Evolutionary conservation across 2,113 vertebrate genomes (phyloP).

Genomic region (Mesitornis unicolor): DNA sequence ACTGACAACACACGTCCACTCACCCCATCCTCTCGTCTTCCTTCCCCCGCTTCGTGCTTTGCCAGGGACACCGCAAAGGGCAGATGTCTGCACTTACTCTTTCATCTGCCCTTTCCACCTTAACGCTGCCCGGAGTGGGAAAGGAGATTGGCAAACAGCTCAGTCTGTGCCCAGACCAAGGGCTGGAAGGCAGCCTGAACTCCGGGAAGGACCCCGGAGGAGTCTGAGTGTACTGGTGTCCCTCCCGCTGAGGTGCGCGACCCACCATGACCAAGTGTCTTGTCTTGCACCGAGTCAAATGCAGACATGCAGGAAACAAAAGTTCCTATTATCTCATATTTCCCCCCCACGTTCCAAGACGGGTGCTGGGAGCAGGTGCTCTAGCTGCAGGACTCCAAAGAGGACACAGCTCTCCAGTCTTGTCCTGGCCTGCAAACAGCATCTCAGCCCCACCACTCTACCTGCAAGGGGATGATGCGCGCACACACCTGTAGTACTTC

Average conservation of each 20-base stretch:
- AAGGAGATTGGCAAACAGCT: not conserved
- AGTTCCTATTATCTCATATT: fast-evolving
- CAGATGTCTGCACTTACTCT: not conserved
- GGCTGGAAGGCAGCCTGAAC: not conserved
- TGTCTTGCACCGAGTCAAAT: not conserved
- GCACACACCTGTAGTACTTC: fast-evolving
- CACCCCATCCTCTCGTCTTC: not conserved
- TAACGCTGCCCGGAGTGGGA: fast-evolving
- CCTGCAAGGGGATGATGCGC: not conserved
- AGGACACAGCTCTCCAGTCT: not conserved
- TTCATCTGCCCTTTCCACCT: not conserved
- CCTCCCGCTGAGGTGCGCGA: not conserved
- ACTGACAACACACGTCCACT: not conserved
- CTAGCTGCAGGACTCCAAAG: not conserved
- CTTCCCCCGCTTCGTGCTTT: not conserved
- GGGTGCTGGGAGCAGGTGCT: not conserved
- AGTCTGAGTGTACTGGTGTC: not conserved
- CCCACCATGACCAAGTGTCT: not conserved
- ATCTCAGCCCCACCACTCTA: fast-evolving
- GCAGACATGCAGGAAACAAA: fast-evolving
- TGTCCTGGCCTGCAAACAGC: not conserved
- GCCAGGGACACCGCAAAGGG: not conserved
- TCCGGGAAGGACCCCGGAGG: not conserved
- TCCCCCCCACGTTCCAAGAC: not conserved
- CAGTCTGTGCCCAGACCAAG: fast-evolving